A percentile compares a stretch with the other conserved stretches of the same genome.
Conservation (phyloP, 2,113 vertebrate species). For the Corvus hawaiiensis region DNA sequence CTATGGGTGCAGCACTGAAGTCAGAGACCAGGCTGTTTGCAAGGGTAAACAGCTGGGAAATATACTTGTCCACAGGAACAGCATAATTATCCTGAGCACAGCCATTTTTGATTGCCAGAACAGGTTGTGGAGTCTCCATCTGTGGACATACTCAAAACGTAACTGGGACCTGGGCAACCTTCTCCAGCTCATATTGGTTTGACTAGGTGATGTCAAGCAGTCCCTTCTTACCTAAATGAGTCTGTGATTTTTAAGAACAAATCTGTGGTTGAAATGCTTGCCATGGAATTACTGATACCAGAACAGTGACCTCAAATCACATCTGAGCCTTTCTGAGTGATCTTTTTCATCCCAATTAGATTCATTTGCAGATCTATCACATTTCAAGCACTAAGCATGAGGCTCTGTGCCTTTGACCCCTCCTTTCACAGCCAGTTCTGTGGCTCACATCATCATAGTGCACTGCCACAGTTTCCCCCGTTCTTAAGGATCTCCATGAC, state of each 20-base stretch:
- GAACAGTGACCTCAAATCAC: background rate
- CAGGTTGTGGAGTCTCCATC: background rate
- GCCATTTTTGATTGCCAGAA: background rate
- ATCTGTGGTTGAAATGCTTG: background rate
- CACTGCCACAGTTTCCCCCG: background rate
- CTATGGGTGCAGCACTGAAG: background rate
- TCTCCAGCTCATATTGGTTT: background rate
- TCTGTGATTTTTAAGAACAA: background rate
- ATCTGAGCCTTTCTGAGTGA: background rate
- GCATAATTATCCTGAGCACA: background rate
- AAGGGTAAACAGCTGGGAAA: background rate
- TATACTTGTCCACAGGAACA: background rate
- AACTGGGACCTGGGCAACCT: background rate
- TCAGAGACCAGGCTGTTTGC: background rate
- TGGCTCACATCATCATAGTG: background rate
- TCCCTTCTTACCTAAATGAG: background rate
- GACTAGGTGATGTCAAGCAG: background rate
- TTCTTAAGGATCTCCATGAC: background rate
- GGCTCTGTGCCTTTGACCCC: background rate
- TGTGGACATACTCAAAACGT: background rate
- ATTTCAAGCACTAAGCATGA: background rate
- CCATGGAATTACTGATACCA: background rate
- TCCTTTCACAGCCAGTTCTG: background rate
- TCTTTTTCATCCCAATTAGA: background rate
- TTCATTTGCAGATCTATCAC: background rate